phyloP scores from a whole-genome alignment of 2,113 vertebrate genomes.

The Acinonyx jubatus region DNA sequence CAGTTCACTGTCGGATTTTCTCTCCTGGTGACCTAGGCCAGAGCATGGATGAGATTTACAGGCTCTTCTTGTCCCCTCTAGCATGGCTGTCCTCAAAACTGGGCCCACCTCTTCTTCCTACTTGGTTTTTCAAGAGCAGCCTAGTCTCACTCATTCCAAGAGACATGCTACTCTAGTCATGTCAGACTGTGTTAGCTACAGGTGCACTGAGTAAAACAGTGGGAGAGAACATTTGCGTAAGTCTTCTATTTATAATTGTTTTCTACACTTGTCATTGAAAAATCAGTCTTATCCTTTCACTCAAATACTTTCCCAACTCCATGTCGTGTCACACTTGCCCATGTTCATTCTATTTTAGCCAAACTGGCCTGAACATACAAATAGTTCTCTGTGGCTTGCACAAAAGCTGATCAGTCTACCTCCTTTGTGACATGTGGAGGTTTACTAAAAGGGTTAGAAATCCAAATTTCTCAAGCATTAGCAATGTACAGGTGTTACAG shows the following conservation, averaged over 20 bases:
- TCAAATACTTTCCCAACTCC: not conserved
- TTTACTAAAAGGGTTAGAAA: not conserved
- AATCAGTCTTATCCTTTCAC: not conserved
- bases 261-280: not conserved
- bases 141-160: not conserved
- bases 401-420: not conserved
- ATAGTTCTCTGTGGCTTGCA: not conserved
- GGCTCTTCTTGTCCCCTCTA: not conserved
- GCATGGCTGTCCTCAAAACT: not conserved
- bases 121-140: not conserved
- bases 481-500: not conserved
- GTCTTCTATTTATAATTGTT: not conserved
- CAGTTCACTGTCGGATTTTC: not conserved
- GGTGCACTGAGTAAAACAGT: not conserved
- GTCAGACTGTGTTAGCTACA: not conserved
- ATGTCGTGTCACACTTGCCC: not conserved
- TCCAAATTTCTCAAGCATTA: not conserved
- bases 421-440: not conserved
- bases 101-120: not conserved
- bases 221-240: not conserved
- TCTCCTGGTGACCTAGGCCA: not conserved
- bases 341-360: not conserved
- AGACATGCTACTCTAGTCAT: not conserved
- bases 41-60: not conserved
- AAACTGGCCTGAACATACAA: not conserved